Percentiles rank a stretch among this genome's conserved stretches.
These are phyloP conservation scores for Saturnia japonica DNA, from an alignment of 2,888 invertebrate species.

Conservation along the genomic window DNA sequence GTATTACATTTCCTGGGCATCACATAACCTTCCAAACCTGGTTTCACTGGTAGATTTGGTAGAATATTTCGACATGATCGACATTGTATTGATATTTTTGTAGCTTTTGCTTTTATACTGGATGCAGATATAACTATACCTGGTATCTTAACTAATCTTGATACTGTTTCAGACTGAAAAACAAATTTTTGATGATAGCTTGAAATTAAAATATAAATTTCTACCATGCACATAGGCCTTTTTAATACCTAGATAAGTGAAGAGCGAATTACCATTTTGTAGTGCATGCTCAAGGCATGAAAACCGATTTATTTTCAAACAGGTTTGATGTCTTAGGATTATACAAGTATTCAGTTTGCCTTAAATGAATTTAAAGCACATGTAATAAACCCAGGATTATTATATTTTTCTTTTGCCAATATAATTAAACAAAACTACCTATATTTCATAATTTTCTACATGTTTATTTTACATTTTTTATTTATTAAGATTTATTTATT, in stretches of 20 bases:
- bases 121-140: conserved; percentile 98
- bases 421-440: background rate
- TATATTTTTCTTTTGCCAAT: background rate
- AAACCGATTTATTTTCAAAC: background rate
- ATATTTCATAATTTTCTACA: too few relatives aligned
- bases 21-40: conserved; percentile 97
- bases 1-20: conserved; percentile 97
- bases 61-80: conserved; percentile 95
- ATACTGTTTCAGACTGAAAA: conserved; percentile 94
- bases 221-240: too few relatives aligned
- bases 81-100: conserved; percentile 97
- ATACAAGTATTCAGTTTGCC: background rate
- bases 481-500: too few relatives aligned
- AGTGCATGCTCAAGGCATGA: background rate
- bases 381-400: background rate
- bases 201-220: too few relatives aligned
- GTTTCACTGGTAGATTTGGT: conserved; percentile 94
- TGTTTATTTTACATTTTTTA: too few relatives aligned
- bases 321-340: background rate
- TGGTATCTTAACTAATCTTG: conserved; percentile 95
- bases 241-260: background rate
- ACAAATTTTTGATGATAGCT: background rate
- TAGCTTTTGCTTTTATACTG: conserved; percentile 97
- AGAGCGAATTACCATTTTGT: background rate
- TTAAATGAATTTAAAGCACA: background rate